A percentile compares a stretch with the other conserved stretches of the same genome.
Evolutionary conservation across 2,888 invertebrate species (phyloP).

Genomic region (Campopleginae sp.): DNA sequence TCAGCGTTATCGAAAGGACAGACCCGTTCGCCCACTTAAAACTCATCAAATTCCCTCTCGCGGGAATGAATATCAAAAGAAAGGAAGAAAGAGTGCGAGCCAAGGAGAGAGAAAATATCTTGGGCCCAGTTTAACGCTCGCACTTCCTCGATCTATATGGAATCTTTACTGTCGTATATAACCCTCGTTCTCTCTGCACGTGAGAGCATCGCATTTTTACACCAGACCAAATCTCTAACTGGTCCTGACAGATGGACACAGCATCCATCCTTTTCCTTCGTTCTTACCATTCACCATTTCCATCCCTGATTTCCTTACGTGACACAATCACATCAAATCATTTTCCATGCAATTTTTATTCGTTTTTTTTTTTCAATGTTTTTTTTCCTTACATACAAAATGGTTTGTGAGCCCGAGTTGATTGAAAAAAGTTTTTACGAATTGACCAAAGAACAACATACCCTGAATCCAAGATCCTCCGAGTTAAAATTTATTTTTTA

Average conservation of each 20-base stretch:
- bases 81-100: conserved; percentile 44
- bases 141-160: conserved; percentile 46
- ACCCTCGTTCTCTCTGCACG: conserved; percentile 8
- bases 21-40: conserved; percentile 68
- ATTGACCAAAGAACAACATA: too few species aligned
- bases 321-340: not conserved
- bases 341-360: not conserved
- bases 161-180: conserved; percentile 34
- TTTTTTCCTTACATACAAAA: too few species aligned
- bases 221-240: conserved; percentile 11
- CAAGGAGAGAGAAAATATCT: conserved; percentile 34
- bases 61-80: conserved; percentile 62
- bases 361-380: not conserved
- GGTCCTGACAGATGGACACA: conserved; percentile 3
- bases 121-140: conserved; percentile 57
- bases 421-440: too few species aligned
- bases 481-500: too few species aligned
- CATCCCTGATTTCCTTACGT: not conserved
- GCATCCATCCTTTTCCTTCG: conserved; percentile 2
- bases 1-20: conserved; percentile 70
- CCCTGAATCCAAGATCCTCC: too few species aligned
- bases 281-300: conserved; percentile 14
- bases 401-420: too few species aligned
- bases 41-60: conserved; percentile 65
- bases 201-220: conserved; percentile 22